Percentiles rank a stretch among this genome's conserved stretches.
phyloP scores from a whole-genome alignment of 2,113 vertebrate genomes.

The Melanotaenia duboulayi region DNA sequence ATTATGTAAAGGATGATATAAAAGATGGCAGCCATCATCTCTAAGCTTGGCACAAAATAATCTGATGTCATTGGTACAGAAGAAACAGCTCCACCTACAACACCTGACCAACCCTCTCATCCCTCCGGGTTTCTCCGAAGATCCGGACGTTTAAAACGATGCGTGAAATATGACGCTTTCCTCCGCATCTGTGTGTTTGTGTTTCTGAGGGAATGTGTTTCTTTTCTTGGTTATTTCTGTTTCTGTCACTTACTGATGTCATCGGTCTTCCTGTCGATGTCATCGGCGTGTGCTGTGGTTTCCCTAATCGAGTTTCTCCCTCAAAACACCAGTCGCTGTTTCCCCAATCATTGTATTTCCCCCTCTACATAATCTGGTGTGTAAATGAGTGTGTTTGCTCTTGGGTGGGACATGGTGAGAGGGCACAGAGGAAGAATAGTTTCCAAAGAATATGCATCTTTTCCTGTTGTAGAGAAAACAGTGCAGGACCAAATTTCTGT shows the following conservation, averaged over 20 bases:
- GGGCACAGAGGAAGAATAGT: constrained; percentile 64
- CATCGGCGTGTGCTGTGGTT: constrained; percentile 68
- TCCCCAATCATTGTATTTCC: constrained; percentile 30
- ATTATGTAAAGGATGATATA: too few relatives aligned
- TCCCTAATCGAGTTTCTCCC: constrained; percentile 46
- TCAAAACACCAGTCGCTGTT: constrained; percentile 16
- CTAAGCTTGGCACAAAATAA: neutral
- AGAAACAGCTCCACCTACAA: constrained; percentile 37
- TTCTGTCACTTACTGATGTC: constrained; percentile 51
- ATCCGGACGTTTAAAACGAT: neutral
- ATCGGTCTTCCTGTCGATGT: constrained; percentile 50
- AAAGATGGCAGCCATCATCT: neutral
- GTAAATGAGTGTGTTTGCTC: constrained; percentile 46
- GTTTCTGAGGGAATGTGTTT: constrained; percentile 36
- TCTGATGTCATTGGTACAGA: neutral
- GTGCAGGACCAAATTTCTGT: constrained; percentile 9
- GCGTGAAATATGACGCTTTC: constrained; percentile 1
- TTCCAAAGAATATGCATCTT: neutral
- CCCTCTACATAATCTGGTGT: constrained; percentile 45
- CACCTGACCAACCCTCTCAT: neutral
- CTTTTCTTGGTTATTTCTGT: constrained; percentile 28
- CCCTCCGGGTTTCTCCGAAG: neutral
- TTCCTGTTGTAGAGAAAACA: neutral
- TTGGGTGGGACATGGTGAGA: constrained; percentile 34
- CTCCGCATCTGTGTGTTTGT: constrained; percentile 42